Evolutionary conservation across 2,888 invertebrate species (phyloP).

Genomic region (Latheticus oryzae): DNA sequence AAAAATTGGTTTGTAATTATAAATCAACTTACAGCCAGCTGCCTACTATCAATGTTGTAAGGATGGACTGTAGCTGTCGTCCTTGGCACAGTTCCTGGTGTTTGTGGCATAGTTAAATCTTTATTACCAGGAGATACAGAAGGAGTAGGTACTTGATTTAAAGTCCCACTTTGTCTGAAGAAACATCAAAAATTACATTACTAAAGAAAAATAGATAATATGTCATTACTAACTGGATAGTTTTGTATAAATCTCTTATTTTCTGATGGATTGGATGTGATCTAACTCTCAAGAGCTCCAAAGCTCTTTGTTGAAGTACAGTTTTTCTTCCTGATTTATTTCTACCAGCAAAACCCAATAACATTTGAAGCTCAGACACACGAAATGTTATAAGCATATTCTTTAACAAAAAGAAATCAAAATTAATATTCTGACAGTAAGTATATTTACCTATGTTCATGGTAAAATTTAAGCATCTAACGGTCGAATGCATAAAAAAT

Average conservation of each 20-base stretch:
- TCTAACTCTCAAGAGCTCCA: slow-evolving; percentile 76
- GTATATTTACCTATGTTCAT: no score
- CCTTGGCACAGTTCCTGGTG: slow-evolving; percentile 59
- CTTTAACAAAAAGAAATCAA: no score
- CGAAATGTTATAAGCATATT: slow-evolving; percentile 76
- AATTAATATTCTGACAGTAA: no score
- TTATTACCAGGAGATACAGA: slow-evolving; percentile 54
- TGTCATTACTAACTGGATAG: slow-evolving; percentile 69
- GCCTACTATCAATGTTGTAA: slow-evolving; percentile 60
- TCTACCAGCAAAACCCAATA: slow-evolving; percentile 82
- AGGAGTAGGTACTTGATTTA: slow-evolving; percentile 56
- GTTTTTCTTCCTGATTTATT: slow-evolving; percentile 84
- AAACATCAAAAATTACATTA: slow-evolving; percentile 6
- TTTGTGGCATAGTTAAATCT: slow-evolving; percentile 62
- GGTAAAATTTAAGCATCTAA: no score
- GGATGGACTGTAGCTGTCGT: slow-evolving; percentile 62
- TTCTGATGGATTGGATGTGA: slow-evolving; percentile 74
- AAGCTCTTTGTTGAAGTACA: slow-evolving; percentile 80
- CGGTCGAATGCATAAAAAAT: no score
- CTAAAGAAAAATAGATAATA: background rate
- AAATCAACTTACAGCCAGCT: slow-evolving; percentile 56
- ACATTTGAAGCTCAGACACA: slow-evolving; percentile 85
- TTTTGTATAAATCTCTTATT: slow-evolving; percentile 76
- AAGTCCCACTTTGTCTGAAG: slow-evolving; percentile 61
- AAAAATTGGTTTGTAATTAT: no score